phyloP scores from a whole-genome alignment of 2,113 vertebrate species.

The Cottus gobio region DNA sequence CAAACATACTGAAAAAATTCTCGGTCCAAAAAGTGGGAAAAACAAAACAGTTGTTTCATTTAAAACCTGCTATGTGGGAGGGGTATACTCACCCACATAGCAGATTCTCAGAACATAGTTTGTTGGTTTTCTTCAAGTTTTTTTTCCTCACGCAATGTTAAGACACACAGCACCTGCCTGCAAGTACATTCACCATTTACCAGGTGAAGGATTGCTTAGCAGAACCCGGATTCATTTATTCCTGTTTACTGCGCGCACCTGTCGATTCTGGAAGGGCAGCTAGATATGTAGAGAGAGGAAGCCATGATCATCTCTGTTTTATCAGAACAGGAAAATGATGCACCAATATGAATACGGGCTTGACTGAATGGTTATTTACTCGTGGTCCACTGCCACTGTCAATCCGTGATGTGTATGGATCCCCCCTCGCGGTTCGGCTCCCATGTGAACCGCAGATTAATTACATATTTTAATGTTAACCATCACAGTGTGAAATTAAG shows the following conservation, averaged over 20 bases:
- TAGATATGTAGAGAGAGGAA: not conserved
- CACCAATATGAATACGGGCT: too few relatives aligned
- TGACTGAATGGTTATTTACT: not conserved
- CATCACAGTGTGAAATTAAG: not conserved
- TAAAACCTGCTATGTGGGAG: constrained; percentile 41
- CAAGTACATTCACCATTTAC: too few relatives aligned
- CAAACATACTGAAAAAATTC: constrained; percentile 13
- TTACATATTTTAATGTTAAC: not conserved
- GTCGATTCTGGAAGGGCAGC: not conserved
- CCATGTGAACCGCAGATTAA: too few relatives aligned
- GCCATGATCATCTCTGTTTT: not conserved
- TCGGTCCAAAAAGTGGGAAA: constrained; percentile 33
- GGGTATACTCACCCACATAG: constrained; percentile 26
- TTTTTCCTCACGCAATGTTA: not conserved
- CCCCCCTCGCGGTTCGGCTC: too few relatives aligned
- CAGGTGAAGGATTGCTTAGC: too few relatives aligned
- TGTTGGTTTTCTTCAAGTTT: constrained; percentile 40
- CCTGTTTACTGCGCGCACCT: not conserved
- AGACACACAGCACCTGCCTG: constrained; percentile 16
- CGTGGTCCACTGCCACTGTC: not conserved
- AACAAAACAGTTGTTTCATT: constrained; percentile 41
- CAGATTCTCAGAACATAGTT: constrained; percentile 25
- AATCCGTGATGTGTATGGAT: not conserved
- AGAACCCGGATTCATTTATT: too few relatives aligned
- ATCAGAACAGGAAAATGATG: too few relatives aligned